These are phyloP conservation scores for Acanthaster planci DNA, from an alignment of 35 echinoderm and acorn worm genomes.

Conservation along the genomic window DNA sequence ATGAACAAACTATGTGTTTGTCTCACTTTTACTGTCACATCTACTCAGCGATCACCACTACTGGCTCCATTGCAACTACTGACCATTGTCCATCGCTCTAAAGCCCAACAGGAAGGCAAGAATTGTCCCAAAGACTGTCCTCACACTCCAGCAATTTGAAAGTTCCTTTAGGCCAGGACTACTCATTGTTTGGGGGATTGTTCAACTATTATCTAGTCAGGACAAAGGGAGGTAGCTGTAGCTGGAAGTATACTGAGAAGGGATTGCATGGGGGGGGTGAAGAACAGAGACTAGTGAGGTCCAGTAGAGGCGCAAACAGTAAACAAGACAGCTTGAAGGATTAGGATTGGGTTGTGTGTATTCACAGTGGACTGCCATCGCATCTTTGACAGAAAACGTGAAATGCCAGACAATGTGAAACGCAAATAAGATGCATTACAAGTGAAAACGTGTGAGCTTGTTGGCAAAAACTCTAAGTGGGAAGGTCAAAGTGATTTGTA, in stretches of 20 bases:
- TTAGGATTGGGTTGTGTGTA: background rate
- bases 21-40: slow-evolving; percentile 1
- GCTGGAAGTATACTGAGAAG: no score
- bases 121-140: background rate
- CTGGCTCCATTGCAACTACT: background rate
- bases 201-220: background rate
- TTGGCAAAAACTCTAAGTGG: no score
- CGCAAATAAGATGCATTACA: slow-evolving; percentile 10
- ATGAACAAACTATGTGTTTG: background rate
- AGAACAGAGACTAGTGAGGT: background rate
- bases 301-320: background rate
- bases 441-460: background rate
- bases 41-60: slow-evolving; percentile 1
- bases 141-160: slow-evolving; percentile 3
- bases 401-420: background rate
- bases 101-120: background rate
- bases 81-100: background rate
- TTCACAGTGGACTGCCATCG: background rate
- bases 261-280: background rate
- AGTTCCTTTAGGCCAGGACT: background rate
- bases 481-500: no score
- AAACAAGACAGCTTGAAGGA: slow-evolving; percentile 23
- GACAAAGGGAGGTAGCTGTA: background rate
- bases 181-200: background rate
- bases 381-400: background rate